Percentiles rank a stretch among this genome's conserved stretches.
Evolutionary conservation across 2,113 vertebrate genomes (phyloP).

Genomic region (Malurus cyaneus): DNA sequence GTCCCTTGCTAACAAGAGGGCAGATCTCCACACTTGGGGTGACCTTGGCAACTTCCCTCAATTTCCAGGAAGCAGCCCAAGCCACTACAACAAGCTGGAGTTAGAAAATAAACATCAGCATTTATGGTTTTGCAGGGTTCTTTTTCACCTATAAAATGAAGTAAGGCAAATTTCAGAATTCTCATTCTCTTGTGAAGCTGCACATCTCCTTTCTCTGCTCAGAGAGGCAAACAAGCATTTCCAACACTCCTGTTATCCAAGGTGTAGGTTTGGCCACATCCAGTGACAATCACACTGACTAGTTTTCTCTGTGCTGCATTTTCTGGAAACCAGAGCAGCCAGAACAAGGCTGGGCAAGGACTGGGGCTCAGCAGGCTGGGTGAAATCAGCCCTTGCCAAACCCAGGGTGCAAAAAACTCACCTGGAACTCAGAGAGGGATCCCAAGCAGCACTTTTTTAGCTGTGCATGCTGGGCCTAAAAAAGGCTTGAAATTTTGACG

Average conservation of each 20-base stretch:
- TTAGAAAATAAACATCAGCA: neutral
- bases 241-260: neutral
- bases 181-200: neutral
- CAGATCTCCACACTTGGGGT: neutral
- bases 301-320: neutral
- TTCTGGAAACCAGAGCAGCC: neutral
- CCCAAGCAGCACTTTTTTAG: neutral
- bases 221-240: neutral
- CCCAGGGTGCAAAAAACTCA: neutral
- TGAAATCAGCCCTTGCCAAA: neutral
- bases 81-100: neutral
- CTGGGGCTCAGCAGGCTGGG: neutral
- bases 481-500: neutral
- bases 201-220: neutral
- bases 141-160: neutral
- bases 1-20: neutral
- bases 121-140: neutral
- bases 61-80: neutral
- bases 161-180: neutral
- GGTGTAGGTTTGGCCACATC: neutral
- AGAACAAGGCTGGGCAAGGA: neutral
- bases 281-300: neutral
- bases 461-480: neutral
- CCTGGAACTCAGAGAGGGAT: neutral
- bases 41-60: neutral